phyloP scores from a whole-genome alignment of 2,888 invertebrate species.

The Epistrophella euchroma region DNA sequence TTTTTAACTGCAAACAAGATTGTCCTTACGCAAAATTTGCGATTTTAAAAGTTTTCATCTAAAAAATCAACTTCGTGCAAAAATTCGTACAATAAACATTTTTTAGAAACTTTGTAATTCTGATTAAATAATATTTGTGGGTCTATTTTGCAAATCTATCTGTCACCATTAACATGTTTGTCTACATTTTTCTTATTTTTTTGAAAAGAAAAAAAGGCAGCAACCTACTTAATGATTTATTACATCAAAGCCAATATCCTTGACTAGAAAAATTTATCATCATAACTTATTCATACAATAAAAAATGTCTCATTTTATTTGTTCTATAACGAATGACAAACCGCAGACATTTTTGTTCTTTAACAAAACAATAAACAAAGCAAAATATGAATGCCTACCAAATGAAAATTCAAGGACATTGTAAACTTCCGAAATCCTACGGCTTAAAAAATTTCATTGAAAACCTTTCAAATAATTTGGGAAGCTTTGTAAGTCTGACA shows the following conservation, averaged over 20 bases:
- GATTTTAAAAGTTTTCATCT: too few species aligned
- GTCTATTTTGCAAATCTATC: background rate
- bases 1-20: too few species aligned
- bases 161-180: conserved; percentile 1
- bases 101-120: too few species aligned
- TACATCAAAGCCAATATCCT: conserved; percentile 36
- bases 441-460: background rate
- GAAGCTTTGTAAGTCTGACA: background rate
- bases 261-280: conserved; percentile 10
- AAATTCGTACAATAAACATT: too few species aligned
- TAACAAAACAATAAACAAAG: background rate
- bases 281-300: background rate
- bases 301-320: background rate
- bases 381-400: background rate
- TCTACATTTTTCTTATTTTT: background rate
- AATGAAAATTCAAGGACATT: conserved; percentile 56
- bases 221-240: conserved; percentile 8
- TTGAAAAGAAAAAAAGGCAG: background rate
- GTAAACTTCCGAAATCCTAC: conserved; percentile 33
- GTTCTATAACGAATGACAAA: conserved; percentile 4
- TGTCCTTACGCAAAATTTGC: too few species aligned
- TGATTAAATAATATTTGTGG: too few species aligned
- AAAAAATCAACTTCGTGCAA: too few species aligned
- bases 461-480: background rate
- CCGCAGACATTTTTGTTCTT: conserved; percentile 37